Evolutionary conservation across 2,797 vertebrate species (phyloP), one percentile per base, ranked within the genome.

Genomic region (Typhlichthys eigenmanni): DNA sequence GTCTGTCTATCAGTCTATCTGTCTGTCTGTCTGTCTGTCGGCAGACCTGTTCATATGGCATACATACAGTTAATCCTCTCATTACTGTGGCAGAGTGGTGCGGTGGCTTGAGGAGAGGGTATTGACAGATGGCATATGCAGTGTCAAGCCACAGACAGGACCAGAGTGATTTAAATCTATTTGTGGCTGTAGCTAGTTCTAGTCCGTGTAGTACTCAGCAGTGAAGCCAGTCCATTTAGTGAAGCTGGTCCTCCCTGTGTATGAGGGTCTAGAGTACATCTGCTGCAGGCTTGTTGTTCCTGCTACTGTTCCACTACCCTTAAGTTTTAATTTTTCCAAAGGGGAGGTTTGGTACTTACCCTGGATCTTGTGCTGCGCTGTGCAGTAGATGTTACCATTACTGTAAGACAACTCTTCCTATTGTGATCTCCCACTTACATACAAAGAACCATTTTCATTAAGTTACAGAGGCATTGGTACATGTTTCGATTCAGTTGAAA

Each of bases 111-210:
- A 52, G 55, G 47, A 7, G 51, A 48, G 48, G 38, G 51, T 68
- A 55, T 61, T 84, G 85, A 84, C 82, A 85, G 82, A 87, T 85
- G 83, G 82, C 78, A 80, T 87, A 80, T 84, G 75, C 66, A 58
- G 69, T 19, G 58, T 60, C 29, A 55, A 46, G 45, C 54, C 57
- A 60, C 19, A 72, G 75, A 50, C 50, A 29, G 43, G 54, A 63
- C 48, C 47, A 34, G 69, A 71, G 47, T 68, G 69, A 47, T 78
- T 76, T 82, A 68, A 75, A 83, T 82, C 43, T 47, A 47, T 58
- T 58, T 58, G 75, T 73, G 68, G 76, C 70, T 55, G 38, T 65
- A 62, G 59, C 46, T 13, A 47, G n/a, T 19, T 52, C 50, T 52
- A 3, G 16, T 52, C 19, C 8, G 4, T 17, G 50, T 19, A 52